Percentiles rank a stretch among this genome's conserved stretches.
Conservation (phyloP, 2,888 invertebrate species). For the Dasypogon diadema region DNA sequence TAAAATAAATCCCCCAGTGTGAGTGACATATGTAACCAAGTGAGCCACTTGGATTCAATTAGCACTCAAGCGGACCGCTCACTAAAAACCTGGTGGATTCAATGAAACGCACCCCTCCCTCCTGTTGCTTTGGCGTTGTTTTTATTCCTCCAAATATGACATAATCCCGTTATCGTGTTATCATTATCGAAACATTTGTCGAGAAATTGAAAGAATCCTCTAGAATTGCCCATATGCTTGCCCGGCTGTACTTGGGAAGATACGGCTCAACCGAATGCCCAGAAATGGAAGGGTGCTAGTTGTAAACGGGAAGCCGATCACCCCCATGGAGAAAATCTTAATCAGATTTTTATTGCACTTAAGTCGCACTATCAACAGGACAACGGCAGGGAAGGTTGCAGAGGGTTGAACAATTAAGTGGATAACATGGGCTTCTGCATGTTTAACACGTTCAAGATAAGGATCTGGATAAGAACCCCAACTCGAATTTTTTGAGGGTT, state of each 20-base stretch:
- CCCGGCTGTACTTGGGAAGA: neutral
- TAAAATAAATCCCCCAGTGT: conserved; percentile 36
- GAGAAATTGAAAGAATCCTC: conserved; percentile 27
- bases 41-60: conserved; percentile 44
- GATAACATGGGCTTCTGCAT: conserved; percentile 20
- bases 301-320: too few relatives aligned
- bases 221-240: conserved; percentile 37
- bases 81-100: too few relatives aligned
- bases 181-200: conserved; percentile 38
- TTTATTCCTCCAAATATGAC: conserved; percentile 24
- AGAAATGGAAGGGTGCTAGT: neutral
- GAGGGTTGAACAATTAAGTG: conserved; percentile 21
- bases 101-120: neutral
- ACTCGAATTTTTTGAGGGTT: too few relatives aligned
- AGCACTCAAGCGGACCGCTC: conserved; percentile 14
- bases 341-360: conserved; percentile 47
- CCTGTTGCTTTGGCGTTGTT: neutral
- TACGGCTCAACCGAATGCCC: too few relatives aligned
- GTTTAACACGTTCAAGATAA: conserved; percentile 2
- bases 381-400: neutral
- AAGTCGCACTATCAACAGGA: conserved; percentile 8
- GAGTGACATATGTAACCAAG: conserved; percentile 43
- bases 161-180: conserved; percentile 44
- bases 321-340: conserved; percentile 17
- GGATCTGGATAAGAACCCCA: neutral